Percentiles rank a stretch among this genome's conserved stretches.
Evolutionary conservation across 2,888 invertebrate species (phyloP).

Genomic region (Fissipunctia ypsillon): DNA sequence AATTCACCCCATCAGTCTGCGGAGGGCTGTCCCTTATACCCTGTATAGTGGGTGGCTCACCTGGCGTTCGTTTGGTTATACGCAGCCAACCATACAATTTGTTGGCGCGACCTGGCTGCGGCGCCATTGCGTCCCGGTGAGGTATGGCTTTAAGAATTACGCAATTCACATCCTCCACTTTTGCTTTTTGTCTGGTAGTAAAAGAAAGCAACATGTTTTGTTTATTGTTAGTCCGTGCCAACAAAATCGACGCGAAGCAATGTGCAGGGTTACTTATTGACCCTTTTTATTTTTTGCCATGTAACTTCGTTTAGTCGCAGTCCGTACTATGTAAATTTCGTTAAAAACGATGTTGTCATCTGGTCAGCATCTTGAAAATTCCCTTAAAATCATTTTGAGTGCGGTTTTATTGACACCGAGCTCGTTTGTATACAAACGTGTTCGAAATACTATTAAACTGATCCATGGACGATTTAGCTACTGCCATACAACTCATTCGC

Average conservation of each 20-base stretch:
- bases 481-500: slow-evolving; percentile 49
- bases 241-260: slow-evolving; percentile 6
- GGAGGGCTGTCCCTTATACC: no score
- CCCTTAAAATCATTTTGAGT: background rate
- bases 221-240: background rate
- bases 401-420: slow-evolving; percentile 20
- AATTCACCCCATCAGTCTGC: no score
- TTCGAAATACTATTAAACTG: slow-evolving; percentile 17
- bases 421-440: slow-evolving; percentile 1
- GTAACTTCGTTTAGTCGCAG: slow-evolving; percentile 7
- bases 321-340: background rate
- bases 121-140: background rate
- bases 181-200: background rate
- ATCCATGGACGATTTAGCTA: slow-evolving; percentile 17
- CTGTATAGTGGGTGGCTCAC: no score
- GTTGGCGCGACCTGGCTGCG: background rate
- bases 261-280: slow-evolving; percentile 2
- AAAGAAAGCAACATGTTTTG: slow-evolving; percentile 3
- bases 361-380: slow-evolving; percentile 1
- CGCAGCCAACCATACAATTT: background rate
- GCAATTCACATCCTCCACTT: background rate
- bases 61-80: background rate
- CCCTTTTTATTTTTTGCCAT: background rate
- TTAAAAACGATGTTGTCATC: background rate
- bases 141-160: background rate